Evolutionary conservation across 2,888 invertebrate genomes (phyloP).

Genomic region (Ceraclea dissimilis): DNA sequence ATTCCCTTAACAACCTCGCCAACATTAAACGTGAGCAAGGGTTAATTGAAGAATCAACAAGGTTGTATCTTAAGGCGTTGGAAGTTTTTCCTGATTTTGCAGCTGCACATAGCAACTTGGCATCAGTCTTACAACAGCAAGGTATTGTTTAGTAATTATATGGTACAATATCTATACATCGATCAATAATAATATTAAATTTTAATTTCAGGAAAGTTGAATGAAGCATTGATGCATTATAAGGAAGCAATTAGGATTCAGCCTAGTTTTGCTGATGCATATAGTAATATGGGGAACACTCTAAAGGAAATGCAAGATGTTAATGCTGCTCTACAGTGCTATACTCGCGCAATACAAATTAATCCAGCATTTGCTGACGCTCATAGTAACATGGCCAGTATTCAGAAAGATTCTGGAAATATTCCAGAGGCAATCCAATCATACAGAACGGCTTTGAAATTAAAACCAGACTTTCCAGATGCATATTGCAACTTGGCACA

Average conservation of each 20-base stretch:
- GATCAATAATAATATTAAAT: too few species aligned
- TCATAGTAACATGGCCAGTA: slow-evolving; percentile 96
- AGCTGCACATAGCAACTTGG: slow-evolving; percentile 97
- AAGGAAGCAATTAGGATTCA: slow-evolving; percentile 97
- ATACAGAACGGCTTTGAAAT: slow-evolving; percentile 86
- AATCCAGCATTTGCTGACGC: slow-evolving; percentile 99
- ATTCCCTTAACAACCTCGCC: slow-evolving; percentile 95
- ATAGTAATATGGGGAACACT: slow-evolving; percentile 99
- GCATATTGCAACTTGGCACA: slow-evolving; percentile 98
- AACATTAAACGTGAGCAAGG: slow-evolving; percentile 99
- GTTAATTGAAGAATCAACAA: slow-evolving; percentile 91
- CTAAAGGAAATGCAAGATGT: slow-evolving; percentile 97
- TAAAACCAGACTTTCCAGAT: slow-evolving; percentile 97
- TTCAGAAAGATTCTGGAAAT: slow-evolving; percentile 97
- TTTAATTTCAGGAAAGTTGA: slow-evolving; percentile 55
- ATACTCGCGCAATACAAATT: slow-evolving; percentile 94
- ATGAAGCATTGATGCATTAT: slow-evolving; percentile 94
- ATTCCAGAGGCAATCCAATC: slow-evolving; percentile 95
- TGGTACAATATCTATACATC: not conserved
- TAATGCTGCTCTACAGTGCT: slow-evolving; percentile 90
- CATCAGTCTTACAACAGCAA: slow-evolving; percentile 96
- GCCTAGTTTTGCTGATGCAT: slow-evolving; percentile 98
- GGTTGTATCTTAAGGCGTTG: slow-evolving; percentile 82
- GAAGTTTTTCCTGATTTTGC: slow-evolving; percentile 98
- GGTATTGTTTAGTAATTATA: slow-evolving; percentile 44